Evolutionary conservation across 2,113 vertebrate genomes (phyloP), one percentile per base, ranked within the genome.

Genomic region (Alaudala cheleensis): DNA sequence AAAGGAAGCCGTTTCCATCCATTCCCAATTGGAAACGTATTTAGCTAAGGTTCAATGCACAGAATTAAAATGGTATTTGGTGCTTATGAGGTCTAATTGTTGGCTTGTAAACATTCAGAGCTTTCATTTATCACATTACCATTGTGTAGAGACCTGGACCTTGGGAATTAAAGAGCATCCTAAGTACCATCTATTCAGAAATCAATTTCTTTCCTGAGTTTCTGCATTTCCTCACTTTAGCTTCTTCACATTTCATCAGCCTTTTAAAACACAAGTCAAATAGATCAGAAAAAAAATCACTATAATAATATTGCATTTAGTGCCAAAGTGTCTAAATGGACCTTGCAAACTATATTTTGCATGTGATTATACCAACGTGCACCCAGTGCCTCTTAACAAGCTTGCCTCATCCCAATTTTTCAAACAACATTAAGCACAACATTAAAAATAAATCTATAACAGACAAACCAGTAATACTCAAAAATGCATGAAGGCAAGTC

Each of bases 21-120:
- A 93, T 95, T 95, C 94, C 94, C 93, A 80, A 94, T 49, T 92
- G 92, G 96, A 97, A 97, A 93, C 0, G 10, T 86, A 92, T 93
- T 97, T 96, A 96, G 97, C 91, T 81, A 95, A 95, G 96, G 96
- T 97, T 97, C 96, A 96, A 93, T 93, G 97, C 89, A 93, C 94
- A 94, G 94, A 96, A 97, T 97, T 97, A 96, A 96, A 97, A 95
- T 60, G 93, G 94, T 86, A 97, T 96, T 96, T 90, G 96, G 85
- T 93, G 92, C 95, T 97, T 96, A 96, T 70, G 93, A 96, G 93
- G 88, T 88, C 93, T 97, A 97, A 97, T 97, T 97, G 97, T 95
- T 95, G 90, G 93, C 96, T 96, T 96, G 96, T 97, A 97, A 97
- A 97, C 97, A 96, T 95, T 88, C 66, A 76, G 92, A 76, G 90